These are phyloP conservation scores for Cephalopholis sonnerati DNA, from an alignment of 2,113 vertebrate genomes.

Conservation along the genomic window DNA sequence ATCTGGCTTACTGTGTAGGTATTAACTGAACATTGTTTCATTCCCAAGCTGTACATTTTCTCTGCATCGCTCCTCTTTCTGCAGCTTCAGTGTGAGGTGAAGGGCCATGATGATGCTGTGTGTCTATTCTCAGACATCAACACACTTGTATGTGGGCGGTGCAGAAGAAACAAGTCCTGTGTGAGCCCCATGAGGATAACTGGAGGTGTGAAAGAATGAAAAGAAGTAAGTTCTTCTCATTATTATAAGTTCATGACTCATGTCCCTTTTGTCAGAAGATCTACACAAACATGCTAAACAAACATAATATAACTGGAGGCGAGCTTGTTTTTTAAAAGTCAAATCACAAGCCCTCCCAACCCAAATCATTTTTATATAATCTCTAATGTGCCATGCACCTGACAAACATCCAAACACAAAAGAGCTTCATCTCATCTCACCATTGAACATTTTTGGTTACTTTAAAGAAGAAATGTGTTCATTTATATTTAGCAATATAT, in stretches of 20 bases:
- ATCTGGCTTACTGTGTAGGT: conserved; percentile 45
- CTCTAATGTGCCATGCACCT: too few species aligned
- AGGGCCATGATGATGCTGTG: neutral
- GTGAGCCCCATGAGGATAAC: conserved; percentile 67
- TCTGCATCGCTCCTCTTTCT: neutral
- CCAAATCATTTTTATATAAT: too few species aligned
- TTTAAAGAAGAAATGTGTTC: too few species aligned
- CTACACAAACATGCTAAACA: too few species aligned
- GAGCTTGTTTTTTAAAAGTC: too few species aligned
- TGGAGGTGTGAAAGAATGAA: conserved; percentile 62
- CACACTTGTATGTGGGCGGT: conserved; percentile 68
- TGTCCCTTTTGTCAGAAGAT: too few species aligned
- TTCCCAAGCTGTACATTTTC: neutral
- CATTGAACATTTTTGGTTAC: too few species aligned
- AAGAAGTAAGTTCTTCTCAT: neutral
- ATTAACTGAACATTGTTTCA: neutral
- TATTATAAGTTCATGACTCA: neutral
- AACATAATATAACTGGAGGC: too few species aligned
- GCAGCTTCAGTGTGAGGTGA: neutral
- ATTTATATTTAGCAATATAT: too few species aligned
- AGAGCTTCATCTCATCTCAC: too few species aligned
- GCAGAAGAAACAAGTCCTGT: conserved; percentile 63
- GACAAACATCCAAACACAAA: too few species aligned
- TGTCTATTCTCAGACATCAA: conserved; percentile 62
- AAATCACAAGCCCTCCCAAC: too few species aligned